Conservation (phyloP, 2,888 invertebrate genomes). For the Eretmocerus hayati region DNA sequence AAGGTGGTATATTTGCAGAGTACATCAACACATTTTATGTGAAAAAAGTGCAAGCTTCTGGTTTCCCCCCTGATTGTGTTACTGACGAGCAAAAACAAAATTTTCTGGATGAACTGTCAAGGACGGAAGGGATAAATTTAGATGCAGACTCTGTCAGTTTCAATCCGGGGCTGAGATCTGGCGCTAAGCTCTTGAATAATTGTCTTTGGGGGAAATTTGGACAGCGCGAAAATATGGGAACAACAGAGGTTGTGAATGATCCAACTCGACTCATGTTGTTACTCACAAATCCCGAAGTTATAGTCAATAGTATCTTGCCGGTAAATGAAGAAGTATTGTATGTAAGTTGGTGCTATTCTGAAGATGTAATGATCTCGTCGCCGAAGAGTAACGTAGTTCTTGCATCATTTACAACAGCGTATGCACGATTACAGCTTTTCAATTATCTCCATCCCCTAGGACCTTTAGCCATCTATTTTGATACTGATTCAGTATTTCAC, state of each 20-base stretch:
- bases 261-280: not conserved
- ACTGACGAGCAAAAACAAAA: not conserved
- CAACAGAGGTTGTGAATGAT: not conserved
- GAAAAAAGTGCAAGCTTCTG: conserved; percentile 3
- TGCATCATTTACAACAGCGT: conserved; percentile 11
- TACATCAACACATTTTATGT: conserved; percentile 36
- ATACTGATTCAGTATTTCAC: conserved; percentile 13
- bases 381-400: conserved; percentile 3
- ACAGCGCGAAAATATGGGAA: not conserved
- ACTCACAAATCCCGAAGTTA: not conserved
- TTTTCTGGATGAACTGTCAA: not conserved
- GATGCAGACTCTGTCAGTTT: not conserved
- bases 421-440: conserved; percentile 29
- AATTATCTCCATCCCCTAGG: conserved; percentile 32
- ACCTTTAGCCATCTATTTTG: conserved; percentile 13
- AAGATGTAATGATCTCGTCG: not conserved
- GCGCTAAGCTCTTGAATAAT: not conserved
- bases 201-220: not conserved
- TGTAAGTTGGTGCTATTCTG: not conserved
- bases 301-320: not conserved
- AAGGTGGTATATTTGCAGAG: conserved; percentile 27
- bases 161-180: not conserved
- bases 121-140: not conserved
- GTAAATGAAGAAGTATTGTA: conserved; percentile 1
- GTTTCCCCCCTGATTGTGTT: not conserved